Percentiles rank a stretch among this genome's conserved stretches.
Evolutionary conservation across 1,140 invertebrate species (phyloP).

Genomic region (Phymastichus coffea): DNA sequence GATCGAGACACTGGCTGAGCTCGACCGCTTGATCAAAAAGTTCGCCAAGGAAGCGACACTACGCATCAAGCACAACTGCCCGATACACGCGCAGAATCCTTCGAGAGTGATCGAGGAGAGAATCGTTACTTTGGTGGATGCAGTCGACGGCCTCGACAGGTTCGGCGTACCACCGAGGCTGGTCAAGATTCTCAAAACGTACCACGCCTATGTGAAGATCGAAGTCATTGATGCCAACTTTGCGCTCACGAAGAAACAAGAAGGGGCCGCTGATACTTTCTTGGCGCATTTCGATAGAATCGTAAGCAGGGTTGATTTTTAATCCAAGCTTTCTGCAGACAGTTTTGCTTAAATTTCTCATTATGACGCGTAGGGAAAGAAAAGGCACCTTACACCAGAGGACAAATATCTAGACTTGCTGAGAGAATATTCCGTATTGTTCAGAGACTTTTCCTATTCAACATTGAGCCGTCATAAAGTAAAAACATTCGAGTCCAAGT

Average conservation of each 20-base stretch:
- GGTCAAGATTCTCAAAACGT: slow-evolving; percentile 37
- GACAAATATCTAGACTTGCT: slow-evolving; percentile 12
- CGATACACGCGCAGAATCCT: slow-evolving; percentile 29
- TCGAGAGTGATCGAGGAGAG: slow-evolving; percentile 17
- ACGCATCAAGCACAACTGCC: slow-evolving; percentile 27
- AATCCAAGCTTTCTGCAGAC: neutral
- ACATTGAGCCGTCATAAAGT: neutral
- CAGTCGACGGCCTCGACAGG: slow-evolving; percentile 35
- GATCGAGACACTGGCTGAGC: neutral
- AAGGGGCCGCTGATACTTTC: slow-evolving; percentile 26
- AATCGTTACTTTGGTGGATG: slow-evolving; percentile 21
- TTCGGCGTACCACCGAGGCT: slow-evolving; percentile 39
- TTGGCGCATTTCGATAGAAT: slow-evolving; percentile 32
- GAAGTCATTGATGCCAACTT: neutral
- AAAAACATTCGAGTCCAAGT: neutral
- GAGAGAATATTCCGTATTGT: neutral
- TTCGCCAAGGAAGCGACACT: neutral
- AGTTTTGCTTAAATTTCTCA: no score
- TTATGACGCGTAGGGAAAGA: no score
- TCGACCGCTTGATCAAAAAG: slow-evolving; percentile 14
- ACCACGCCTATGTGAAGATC: slow-evolving; percentile 31
- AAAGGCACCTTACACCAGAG: no score
- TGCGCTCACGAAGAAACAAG: slow-evolving; percentile 2
- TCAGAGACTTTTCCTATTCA: no score
- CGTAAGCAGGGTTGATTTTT: slow-evolving; percentile 33